phyloP scores from a whole-genome alignment of 1,140 invertebrate species.

The Hycleus cichorii region DNA sequence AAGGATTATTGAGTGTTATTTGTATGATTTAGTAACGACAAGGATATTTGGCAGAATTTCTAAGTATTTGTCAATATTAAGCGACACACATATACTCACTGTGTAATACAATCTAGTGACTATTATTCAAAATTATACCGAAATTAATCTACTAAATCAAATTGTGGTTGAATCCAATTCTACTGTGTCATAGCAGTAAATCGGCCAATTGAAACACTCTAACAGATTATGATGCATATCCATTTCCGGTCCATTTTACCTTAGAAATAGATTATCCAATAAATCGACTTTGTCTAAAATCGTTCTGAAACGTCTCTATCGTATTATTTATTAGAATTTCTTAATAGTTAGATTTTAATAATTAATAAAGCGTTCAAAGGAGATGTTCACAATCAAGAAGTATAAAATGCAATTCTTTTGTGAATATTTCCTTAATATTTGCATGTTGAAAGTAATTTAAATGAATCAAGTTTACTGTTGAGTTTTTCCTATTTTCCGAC shows the following conservation, averaged over 20 bases:
- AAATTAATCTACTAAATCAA: conserved; percentile 33
- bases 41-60: neutral
- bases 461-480: too few relatives aligned
- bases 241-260: conserved; percentile 16
- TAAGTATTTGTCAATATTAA: neutral
- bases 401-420: too few relatives aligned
- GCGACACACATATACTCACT: conserved; percentile 1
- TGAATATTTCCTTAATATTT: too few relatives aligned
- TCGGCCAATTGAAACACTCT: conserved; percentile 27
- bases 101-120: conserved; percentile 6
- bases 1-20: too few relatives aligned
- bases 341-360: too few relatives aligned
- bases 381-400: too few relatives aligned
- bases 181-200: conserved; percentile 21
- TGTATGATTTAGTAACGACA: neutral
- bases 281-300: too few relatives aligned
- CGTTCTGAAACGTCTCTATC: too few relatives aligned
- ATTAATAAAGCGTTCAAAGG: too few relatives aligned
- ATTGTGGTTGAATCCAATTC: conserved; percentile 25
- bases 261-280: conserved; percentile 1
- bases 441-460: too few relatives aligned
- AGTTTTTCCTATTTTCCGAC: too few relatives aligned
- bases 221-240: conserved; percentile 26
- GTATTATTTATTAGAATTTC: too few relatives aligned
- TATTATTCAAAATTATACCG: conserved; percentile 30